phyloP scores from a whole-genome alignment of 2,888 invertebrate genomes.

The Embidobia sp. region DNA sequence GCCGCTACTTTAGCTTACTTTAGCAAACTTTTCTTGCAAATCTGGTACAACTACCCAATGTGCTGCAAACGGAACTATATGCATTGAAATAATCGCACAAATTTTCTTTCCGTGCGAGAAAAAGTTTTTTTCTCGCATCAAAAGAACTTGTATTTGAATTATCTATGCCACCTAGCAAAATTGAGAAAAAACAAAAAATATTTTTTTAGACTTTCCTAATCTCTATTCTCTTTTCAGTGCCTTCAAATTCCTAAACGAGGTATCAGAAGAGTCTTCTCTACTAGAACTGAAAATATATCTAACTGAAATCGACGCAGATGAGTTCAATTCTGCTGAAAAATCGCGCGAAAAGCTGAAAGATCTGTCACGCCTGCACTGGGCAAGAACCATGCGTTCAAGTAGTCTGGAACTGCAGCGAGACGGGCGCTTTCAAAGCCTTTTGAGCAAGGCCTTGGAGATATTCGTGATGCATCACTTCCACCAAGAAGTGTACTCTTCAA shows the following conservation, averaged over 20 bases:
- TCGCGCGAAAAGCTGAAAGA: slow-evolving; percentile 67
- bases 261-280: slow-evolving; percentile 15
- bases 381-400: slow-evolving; percentile 68
- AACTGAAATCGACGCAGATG: slow-evolving; percentile 56
- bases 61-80: no score
- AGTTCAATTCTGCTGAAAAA: slow-evolving; percentile 65
- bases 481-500: slow-evolving; percentile 76
- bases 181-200: no score
- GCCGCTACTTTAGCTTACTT: no score
- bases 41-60: no score
- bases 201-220: background rate
- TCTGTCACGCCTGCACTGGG: slow-evolving; percentile 71
- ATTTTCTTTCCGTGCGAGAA: no score
- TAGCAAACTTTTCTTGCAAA: no score
- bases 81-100: no score
- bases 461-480: slow-evolving; percentile 76
- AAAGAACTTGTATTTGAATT: no score
- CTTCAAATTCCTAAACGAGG: slow-evolving; percentile 23
- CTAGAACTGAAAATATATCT: slow-evolving; percentile 44
- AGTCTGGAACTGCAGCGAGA: slow-evolving; percentile 70
- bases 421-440: slow-evolving; percentile 70
- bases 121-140: no score
- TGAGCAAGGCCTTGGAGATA: slow-evolving; percentile 71
- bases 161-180: no score
- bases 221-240: slow-evolving; percentile 23